Conservation (phyloP, 2,797 vertebrate species). For the Sparidentex hasta region DNA sequence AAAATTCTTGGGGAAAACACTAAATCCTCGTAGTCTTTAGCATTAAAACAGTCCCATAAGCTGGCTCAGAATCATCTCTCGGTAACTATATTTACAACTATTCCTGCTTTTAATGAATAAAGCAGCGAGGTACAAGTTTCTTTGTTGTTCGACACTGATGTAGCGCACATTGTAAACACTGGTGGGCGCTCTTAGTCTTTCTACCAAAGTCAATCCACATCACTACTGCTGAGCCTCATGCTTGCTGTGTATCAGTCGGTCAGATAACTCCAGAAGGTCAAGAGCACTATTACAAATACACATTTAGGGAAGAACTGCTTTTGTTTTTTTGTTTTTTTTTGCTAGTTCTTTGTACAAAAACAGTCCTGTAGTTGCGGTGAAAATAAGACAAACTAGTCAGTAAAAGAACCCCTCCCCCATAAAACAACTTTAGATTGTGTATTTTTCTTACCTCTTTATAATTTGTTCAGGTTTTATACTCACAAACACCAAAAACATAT, state of each 20-base stretch:
- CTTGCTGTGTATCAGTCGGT: background rate
- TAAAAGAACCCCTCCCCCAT: background rate
- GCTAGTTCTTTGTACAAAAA: background rate
- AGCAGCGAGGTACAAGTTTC: background rate
- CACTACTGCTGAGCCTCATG: background rate
- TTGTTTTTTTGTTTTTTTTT: too few relatives aligned
- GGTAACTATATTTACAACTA: background rate
- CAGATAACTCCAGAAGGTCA: background rate
- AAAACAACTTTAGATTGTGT: background rate
- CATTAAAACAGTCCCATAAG: background rate
- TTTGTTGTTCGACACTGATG: background rate
- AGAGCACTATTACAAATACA: background rate
- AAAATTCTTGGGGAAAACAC: slow-evolving; percentile 2
- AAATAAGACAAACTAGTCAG: background rate
- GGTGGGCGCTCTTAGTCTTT: slow-evolving; percentile 63
- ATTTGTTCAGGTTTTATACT: slow-evolving; percentile 7
- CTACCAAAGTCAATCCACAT: background rate
- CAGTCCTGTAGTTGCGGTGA: background rate
- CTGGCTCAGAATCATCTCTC: background rate
- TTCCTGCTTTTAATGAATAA: background rate
- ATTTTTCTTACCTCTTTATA: background rate
- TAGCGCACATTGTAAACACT: slow-evolving; percentile 47
- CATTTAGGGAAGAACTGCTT: background rate
- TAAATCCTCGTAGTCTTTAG: background rate
- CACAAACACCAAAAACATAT: background rate